Percentiles rank a stretch among this genome's conserved stretches.
These are phyloP conservation scores for Hermodice carunculata DNA, from an alignment of 2,888 invertebrate genomes.

Conservation along the genomic window DNA sequence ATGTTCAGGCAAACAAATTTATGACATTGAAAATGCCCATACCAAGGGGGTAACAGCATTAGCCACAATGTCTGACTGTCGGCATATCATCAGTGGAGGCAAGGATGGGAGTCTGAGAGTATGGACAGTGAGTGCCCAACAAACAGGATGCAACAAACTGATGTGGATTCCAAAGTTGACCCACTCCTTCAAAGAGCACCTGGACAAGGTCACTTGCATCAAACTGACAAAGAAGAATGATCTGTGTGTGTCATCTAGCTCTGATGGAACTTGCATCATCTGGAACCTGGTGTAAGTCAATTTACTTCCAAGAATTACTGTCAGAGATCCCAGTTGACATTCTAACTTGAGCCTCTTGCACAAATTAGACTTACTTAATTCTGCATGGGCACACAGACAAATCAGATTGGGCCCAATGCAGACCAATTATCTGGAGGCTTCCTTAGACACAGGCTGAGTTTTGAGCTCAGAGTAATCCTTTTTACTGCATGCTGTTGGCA, in stretches of 20 bases:
- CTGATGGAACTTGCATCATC: conserved; percentile 93
- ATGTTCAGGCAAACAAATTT: conserved; percentile 83
- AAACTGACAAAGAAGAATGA: conserved; percentile 82
- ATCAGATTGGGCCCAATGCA: no score
- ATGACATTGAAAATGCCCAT: conserved; percentile 89
- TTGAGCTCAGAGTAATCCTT: no score
- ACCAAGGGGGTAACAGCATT: conserved; percentile 90
- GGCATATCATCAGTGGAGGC: conserved; percentile 86
- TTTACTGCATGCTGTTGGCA: no score
- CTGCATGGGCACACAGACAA: no score
- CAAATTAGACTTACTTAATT: no score
- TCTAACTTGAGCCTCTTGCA: no score
- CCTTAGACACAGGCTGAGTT: no score
- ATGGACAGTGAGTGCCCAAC: conserved; percentile 49
- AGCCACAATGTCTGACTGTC: conserved; percentile 79
- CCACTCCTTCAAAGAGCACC: conserved; percentile 85
- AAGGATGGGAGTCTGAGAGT: conserved; percentile 84
- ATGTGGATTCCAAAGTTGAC: conserved; percentile 71
- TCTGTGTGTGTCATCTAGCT: conserved; percentile 89
- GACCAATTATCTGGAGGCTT: no score
- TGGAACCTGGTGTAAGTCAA: conserved; percentile 79
- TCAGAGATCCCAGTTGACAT: no score
- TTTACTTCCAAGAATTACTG: no score
- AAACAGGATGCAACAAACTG: not conserved
- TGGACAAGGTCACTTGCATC: conserved; percentile 87